These are phyloP conservation scores for Druon quercuslanigerum DNA, from an alignment of 1,140 invertebrate species.

Conservation along the genomic window DNA sequence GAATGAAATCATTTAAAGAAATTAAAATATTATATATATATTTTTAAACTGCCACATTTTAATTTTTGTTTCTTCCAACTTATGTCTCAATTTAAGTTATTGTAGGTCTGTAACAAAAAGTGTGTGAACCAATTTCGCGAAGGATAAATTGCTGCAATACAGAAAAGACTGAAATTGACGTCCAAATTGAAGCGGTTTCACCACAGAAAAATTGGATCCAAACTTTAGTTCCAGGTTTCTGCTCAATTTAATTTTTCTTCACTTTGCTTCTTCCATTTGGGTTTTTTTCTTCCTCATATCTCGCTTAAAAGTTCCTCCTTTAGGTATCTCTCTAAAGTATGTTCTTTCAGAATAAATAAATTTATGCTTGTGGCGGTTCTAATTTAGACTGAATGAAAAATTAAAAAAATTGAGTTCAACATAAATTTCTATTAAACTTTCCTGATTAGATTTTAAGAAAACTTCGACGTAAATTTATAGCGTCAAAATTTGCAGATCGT, in stretches of 20 bases:
- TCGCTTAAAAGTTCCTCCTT: background rate
- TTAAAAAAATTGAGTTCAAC: too few relatives aligned
- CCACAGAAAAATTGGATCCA: background rate
- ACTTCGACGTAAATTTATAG: too few relatives aligned
- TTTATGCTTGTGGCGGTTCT: background rate
- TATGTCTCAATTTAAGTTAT: too few relatives aligned
- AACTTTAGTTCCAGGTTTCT: constrained; percentile 3
- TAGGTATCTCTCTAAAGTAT: background rate
- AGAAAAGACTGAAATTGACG: background rate
- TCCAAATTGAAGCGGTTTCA: background rate
- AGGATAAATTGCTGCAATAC: too few relatives aligned
- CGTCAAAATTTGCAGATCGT: too few relatives aligned
- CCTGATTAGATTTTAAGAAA: too few relatives aligned
- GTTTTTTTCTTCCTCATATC: background rate
- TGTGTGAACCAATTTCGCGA: too few relatives aligned
- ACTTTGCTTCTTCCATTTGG: background rate
- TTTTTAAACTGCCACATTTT: too few relatives aligned
- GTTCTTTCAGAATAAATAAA: background rate
- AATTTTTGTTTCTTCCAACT: too few relatives aligned
- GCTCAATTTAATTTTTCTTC: constrained; percentile 1
- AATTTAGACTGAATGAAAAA: too few relatives aligned
- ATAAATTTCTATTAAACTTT: too few relatives aligned
- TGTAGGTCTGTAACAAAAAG: too few relatives aligned
- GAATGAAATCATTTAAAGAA: fast-evolving
- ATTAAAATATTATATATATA: fast-evolving